Evolutionary conservation across 2,888 invertebrate species (phyloP), one percentile per base, ranked within the genome.

Genomic region (Erebia epiphron): DNA sequence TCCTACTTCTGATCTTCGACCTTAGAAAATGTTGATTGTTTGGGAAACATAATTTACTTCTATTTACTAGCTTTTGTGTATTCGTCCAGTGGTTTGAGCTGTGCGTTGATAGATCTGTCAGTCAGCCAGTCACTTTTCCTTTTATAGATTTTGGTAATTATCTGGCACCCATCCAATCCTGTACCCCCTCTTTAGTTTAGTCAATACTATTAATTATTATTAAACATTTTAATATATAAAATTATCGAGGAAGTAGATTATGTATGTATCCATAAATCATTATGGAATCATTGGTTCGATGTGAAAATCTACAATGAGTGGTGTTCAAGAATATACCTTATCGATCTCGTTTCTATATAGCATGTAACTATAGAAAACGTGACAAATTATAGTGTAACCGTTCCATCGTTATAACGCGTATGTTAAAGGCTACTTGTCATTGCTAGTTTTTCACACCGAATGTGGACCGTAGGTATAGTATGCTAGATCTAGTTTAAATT

Each of bases 401-500:
- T 4, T 14, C 14, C 50, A 8, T n/a, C 5, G 50, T 7, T 50
- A 14, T n/a, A 50, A 50, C 50, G n/a, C 50, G n/a, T 50, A n/a
- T n/a, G n/a, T 50, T 50, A 50, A 13, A 7, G 50, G n/a, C 8
- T n/a, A 49, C 14, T 52, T 52, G n/a, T 1, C 58, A 16, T 50
- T 41, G 21, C 13, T n/a, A 21, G 70, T 73, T 73, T 75, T 78
- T 78, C 63, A 81, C 83, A 83, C 82, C 84, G 82, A 79, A 82
- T 74, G 67, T 56, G 77, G 76, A 79, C 75, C 65, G 82, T 88
- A 88, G 84, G 78, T 81, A 75, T 90, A 91, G 89, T 85, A 86
- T 84, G 91, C 92, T 92, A 92, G 92, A 84, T 80, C 76, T 91
- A 90, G 89, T 84, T 82, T 84, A 83, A 90, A 84, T 86, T 90